Evolutionary conservation across 2,888 invertebrate genomes (phyloP).

Genomic region (Ditylenchus weischeri): DNA sequence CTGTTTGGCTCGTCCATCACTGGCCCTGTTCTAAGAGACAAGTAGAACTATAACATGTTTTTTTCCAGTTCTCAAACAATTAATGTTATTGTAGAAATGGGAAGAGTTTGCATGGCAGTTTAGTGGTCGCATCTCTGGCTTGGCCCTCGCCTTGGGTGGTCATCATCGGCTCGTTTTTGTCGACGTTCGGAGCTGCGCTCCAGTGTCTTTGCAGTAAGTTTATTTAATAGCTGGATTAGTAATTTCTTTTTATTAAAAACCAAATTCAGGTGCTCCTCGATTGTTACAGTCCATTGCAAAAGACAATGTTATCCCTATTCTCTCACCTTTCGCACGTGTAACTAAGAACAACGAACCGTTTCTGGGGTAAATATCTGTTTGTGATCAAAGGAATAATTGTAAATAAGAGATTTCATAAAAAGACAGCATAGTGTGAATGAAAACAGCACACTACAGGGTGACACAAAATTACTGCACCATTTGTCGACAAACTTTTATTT

Average conservation of each 20-base stretch:
- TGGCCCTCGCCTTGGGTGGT: slow-evolving; percentile 99
- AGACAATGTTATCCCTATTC: slow-evolving; percentile 93
- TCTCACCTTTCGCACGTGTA: slow-evolving; percentile 87
- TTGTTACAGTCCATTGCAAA: slow-evolving; percentile 86
- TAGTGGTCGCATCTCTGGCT: slow-evolving; percentile 93
- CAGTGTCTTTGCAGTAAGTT: slow-evolving; percentile 72
- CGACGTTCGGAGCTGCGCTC: slow-evolving; percentile 93
- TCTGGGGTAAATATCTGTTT: slow-evolving; percentile 64
- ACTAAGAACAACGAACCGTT: slow-evolving; percentile 94
- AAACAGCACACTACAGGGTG: too few relatives aligned
- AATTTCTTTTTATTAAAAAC: slow-evolving; percentile 1
- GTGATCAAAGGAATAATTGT: background rate
- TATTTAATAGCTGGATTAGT: background rate
- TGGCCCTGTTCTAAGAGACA: slow-evolving; percentile 87
- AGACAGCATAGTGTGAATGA: too few relatives aligned
- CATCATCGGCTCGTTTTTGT: slow-evolving; percentile 90
- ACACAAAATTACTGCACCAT: too few relatives aligned
- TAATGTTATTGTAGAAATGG: slow-evolving; percentile 79
- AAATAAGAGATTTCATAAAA: slow-evolving; percentile 3
- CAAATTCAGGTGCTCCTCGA: slow-evolving; percentile 63
- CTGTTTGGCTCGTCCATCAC: slow-evolving; percentile 86
- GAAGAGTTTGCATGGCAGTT: slow-evolving; percentile 87
- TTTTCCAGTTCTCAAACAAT: background rate
- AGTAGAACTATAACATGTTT: slow-evolving; percentile 67
- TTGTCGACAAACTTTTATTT: too few relatives aligned